Conservation (phyloP, 2,797 vertebrate species). For the Enteromius anoplus region DNA sequence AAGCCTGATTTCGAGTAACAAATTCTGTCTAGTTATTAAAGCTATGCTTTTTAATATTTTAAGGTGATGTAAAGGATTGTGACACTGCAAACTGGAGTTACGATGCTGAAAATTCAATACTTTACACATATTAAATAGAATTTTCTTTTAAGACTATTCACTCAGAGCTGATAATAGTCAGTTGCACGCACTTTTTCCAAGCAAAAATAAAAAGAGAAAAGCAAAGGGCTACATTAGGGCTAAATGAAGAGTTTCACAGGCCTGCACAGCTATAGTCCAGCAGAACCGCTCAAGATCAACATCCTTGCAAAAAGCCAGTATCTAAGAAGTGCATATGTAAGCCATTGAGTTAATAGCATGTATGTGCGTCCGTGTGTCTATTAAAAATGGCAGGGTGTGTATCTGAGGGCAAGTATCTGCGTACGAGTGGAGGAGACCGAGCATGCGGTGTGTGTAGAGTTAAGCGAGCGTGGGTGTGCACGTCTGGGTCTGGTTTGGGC, state of each 20-base stretch:
- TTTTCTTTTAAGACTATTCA: not conserved
- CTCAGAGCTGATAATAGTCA: not conserved
- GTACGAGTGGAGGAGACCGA: conserved; percentile 13
- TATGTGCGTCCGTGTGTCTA: conserved; percentile 46
- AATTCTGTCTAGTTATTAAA: no score
- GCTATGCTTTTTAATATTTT: no score
- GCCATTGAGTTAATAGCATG: conserved; percentile 44
- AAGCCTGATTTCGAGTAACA: no score
- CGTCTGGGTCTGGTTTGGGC: conserved; percentile 64
- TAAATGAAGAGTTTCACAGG: conserved; percentile 8
- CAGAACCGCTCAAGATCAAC: not conserved
- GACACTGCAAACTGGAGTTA: not conserved
- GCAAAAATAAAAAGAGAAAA: conserved; percentile 1
- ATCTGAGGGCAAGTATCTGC: conserved; percentile 34
- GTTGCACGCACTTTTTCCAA: not conserved
- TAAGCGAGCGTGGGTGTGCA: conserved; percentile 50
- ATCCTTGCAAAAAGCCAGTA: conserved; percentile 23
- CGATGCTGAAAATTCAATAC: not conserved
- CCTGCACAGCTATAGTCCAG: not conserved
- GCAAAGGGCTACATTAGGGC: not conserved
- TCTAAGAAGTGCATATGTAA: conserved; percentile 35
- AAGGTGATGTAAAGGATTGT: not conserved
- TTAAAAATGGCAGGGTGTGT: conserved; percentile 55
- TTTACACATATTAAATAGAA: not conserved
- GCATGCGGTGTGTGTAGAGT: conserved; percentile 50